Evolutionary conservation across 2,888 invertebrate genomes (phyloP), one percentile per base, ranked within the genome.

Genomic region (Chloroclysta siterata): DNA sequence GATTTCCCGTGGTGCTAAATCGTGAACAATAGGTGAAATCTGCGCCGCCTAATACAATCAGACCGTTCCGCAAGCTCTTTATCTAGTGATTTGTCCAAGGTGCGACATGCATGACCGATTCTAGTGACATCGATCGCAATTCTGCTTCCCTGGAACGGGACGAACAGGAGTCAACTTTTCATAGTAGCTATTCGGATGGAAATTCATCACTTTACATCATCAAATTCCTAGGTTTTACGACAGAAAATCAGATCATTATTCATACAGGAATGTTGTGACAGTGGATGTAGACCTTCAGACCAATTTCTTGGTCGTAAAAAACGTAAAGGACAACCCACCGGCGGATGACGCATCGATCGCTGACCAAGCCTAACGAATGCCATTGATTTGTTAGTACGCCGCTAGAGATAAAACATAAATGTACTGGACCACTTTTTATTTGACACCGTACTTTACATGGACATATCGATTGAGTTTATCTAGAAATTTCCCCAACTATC

Each of bases 281-380:
- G 60, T 53, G 57, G 36, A 42, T 70, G 17, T 39, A 69, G 64
- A 65, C 70, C 61, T 72, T 76, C 79, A 76, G 62, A 68, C 63
- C 51, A 58, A 70, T 73, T 78, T 77, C 78, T 77, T 74, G 68
- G 74, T 60, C 66, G 77, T 78, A 82, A 87, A 86, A 84, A 87
- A 83, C 77, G 82, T 85, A 88, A 88, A 91, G 92, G 91, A 89
- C 92, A 93, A 88, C 92, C 92, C 91, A 92, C 93, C 93, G 93
- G 93, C 88, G 91, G 93, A 93, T 94, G 94, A 94, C 94, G 94
- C 94, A 94, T 94, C 94, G 94, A 94, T 94, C 93, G 92, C 87
- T 89, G 92, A 88, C 93, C 93, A 93, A 93, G 93, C 93, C 93
- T 93, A 89, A 87, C 86, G 88, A 90, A 88, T 90, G 89, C 88